Base-by-base conservation (phyloP, 2,797 vertebrate genomes). In the Premnoplex brunnescens region DNA sequence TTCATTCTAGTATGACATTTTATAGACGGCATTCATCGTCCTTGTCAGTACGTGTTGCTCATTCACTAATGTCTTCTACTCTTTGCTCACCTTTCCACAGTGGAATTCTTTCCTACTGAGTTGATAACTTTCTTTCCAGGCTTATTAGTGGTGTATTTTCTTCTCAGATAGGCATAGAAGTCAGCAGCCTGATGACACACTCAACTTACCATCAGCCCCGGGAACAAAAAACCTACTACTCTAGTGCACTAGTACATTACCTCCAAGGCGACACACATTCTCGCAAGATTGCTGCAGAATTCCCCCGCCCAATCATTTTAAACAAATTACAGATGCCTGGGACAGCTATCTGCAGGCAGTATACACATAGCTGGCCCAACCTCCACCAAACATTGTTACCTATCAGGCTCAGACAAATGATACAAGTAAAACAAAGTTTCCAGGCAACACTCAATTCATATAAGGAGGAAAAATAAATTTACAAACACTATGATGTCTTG, bases 41-140 rank as follows among this genome's bases (percentile, higher is more conserved):
- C 58, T 72, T 51, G 81, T 91, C 79, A 83, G 91, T 89, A 89
- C 14, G 37, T 10, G 37, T 41, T 95, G 48, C 77, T 96, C 95
- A 89, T 94, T 93, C 91, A 82, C 85, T 93, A 82, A 93, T 78
- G 85, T 89, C 93, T 96, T 96, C 73, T 92, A 95, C 80, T 94
- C 95, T 89, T 97, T 90, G 91, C 97, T 98, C 97, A 97, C 94
- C 96, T 97, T 98, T 97, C 96, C 66, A 51, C 83, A 96, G 91
- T 69, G 93, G 96, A 97, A 97, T 97, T 97, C 97, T 96, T 96
- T 98, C 97, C 97, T 96, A 97, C 96, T 95, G 97, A 97, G 96
- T 96, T 96, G 96, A 95, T 97, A 98, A 97, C 96, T 97, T 97
- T 97, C 96, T 94, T 97, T 96, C 96, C 96, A 97, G 94, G 92